phyloP scores from a whole-genome alignment of 1,140 invertebrate species.

The Metaphire vulgaris region DNA sequence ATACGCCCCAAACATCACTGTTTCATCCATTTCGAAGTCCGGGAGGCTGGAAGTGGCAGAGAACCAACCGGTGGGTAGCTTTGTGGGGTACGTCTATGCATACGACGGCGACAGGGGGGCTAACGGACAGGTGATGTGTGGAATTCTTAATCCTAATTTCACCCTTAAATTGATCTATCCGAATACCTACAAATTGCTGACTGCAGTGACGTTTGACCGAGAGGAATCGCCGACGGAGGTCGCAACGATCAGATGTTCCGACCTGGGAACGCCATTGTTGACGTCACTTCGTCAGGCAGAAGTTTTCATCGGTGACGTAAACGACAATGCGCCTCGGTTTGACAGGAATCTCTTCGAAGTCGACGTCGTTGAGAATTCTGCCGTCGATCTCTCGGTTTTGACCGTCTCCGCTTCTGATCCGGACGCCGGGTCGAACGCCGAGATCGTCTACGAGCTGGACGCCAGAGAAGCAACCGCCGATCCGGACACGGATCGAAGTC shows the following conservation, averaged over 20 bases:
- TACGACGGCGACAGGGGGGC: conserved; percentile 10
- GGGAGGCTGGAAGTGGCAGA: conserved; percentile 19
- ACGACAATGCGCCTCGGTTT: conserved; percentile 83
- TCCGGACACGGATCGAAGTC: neutral
- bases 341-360: conserved; percentile 70
- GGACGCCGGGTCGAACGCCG: conserved; percentile 85
- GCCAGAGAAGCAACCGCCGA: neutral
- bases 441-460: conserved; percentile 37
- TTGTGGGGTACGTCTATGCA: conserved; percentile 16
- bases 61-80: conserved; percentile 15
- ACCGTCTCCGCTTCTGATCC: conserved; percentile 73
- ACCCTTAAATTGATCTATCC: neutral
- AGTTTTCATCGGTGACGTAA: conserved; percentile 71
- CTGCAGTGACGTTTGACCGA: neutral
- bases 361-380: conserved; percentile 45
- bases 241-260: neutral
- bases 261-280: neutral
- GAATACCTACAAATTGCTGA: neutral
- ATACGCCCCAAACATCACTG: neutral
- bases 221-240: neutral
- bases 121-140: neutral
- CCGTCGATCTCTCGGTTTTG: conserved; percentile 62
- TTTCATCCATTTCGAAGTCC: neutral
- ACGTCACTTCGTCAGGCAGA: conserved; percentile 33
- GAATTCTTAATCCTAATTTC: neutral